These are phyloP conservation scores for Lagenorhynchus albirostris DNA, from an alignment of 2,113 vertebrate genomes.

Conservation along the genomic window DNA sequence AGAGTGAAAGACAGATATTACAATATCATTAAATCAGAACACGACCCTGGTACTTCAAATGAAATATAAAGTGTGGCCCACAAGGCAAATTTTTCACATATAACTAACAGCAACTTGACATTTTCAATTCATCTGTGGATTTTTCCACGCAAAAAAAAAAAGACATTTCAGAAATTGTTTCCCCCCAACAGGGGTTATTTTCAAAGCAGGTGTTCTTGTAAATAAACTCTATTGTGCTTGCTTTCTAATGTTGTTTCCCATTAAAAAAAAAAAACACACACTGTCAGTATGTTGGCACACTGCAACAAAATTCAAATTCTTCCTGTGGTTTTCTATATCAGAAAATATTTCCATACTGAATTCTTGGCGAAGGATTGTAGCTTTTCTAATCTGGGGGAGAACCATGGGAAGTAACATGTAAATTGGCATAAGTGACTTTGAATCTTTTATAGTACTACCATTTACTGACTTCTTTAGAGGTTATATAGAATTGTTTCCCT, in stretches of 20 bases:
- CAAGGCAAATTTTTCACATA: neutral
- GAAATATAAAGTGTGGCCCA: neutral
- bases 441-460: neutral
- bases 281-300: conserved; percentile 18
- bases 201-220: conserved; percentile 44
- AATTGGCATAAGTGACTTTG: neutral
- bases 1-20: neutral
- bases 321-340: conserved; percentile 54
- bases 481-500: neutral
- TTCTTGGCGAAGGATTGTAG: conserved; percentile 38
- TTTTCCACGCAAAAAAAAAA: neutral
- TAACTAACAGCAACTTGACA: neutral
- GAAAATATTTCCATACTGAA: conserved; percentile 51
- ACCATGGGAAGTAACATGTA: neutral
- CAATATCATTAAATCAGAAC: neutral
- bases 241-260: conserved; percentile 26
- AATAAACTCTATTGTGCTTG: conserved; percentile 6
- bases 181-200: conserved; percentile 18
- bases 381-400: conserved; percentile 34
- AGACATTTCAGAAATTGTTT: conserved; percentile 45
- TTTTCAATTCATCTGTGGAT: neutral
- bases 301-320: conserved; percentile 23
- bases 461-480: neutral
- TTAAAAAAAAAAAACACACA: neutral
- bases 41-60: neutral